These are phyloP conservation scores for Semaprochilodus insignis DNA, from an alignment of 2,797 vertebrate species.

Conservation along the genomic window DNA sequence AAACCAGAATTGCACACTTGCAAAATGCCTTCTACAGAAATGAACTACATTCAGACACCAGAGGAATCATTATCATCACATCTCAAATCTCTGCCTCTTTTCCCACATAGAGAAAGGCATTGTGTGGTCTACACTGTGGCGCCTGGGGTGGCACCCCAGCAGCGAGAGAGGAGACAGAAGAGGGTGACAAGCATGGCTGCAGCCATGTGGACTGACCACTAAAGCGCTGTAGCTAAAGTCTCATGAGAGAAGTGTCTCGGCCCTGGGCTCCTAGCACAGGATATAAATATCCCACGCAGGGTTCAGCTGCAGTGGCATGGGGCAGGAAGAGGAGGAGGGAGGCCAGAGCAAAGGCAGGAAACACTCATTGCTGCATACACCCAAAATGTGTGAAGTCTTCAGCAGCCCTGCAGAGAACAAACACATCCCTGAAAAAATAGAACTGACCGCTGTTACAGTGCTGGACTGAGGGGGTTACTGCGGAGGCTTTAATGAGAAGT, in stretches of 20 bases:
- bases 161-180: conserved; percentile 46
- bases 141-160: conserved; percentile 50
- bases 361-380: conserved; percentile 56
- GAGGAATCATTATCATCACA: conserved; percentile 34
- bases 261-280: conserved; percentile 25
- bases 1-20: background rate
- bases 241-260: conserved; percentile 45
- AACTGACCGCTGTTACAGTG: background rate
- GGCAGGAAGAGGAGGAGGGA: conserved; percentile 60
- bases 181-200: conserved; percentile 16
- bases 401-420: conserved; percentile 29
- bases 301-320: conserved; percentile 62
- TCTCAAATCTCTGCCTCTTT: conserved; percentile 25
- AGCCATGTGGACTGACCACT: conserved; percentile 52
- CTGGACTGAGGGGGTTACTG: background rate
- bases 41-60: conserved; percentile 21
- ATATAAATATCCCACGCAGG: conserved; percentile 62
- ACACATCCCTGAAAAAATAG: background rate
- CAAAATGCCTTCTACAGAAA: background rate
- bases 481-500: background rate
- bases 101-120: conserved; percentile 33
- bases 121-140: conserved; percentile 43
- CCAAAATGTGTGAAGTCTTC: conserved; percentile 52
- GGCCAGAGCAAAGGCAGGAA: conserved; percentile 52
- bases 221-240: conserved; percentile 33